Percentiles rank a stretch among this genome's conserved stretches.
Evolutionary conservation across 2,888 invertebrate genomes (phyloP).

Genomic region (Lasiommata megera): DNA sequence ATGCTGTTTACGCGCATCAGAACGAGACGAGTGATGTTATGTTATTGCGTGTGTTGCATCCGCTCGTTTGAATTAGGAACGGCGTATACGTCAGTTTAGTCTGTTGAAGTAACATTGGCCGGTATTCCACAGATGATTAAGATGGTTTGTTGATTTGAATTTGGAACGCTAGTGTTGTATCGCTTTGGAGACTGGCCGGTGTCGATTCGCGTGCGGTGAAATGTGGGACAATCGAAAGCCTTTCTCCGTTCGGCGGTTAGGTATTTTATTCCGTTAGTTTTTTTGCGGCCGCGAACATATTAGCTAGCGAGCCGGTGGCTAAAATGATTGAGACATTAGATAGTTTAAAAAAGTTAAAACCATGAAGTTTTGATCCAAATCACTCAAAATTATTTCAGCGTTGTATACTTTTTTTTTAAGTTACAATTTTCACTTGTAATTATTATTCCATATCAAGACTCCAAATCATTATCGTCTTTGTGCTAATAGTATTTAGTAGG

Average conservation of each 20-base stretch:
- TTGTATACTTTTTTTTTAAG: too few species aligned
- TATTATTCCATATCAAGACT: too few species aligned
- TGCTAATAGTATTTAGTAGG: too few species aligned
- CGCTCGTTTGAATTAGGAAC: conserved; percentile 43
- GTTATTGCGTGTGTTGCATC: conserved; percentile 55
- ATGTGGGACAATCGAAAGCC: conserved; percentile 81
- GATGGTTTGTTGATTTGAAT: conserved; percentile 48
- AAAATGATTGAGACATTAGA: neutral
- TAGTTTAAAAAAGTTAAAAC: too few species aligned
- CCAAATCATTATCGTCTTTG: too few species aligned
- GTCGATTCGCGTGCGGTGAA: conserved; percentile 71
- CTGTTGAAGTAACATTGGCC: conserved; percentile 37
- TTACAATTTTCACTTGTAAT: too few species aligned
- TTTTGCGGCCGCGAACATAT: conserved; percentile 74
- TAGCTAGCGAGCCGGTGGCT: neutral
- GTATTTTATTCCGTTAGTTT: conserved; percentile 81
- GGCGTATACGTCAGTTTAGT: conserved; percentile 54
- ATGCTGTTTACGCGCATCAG: conserved; percentile 41
- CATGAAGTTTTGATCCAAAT: too few species aligned
- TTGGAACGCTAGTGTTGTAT: conserved; percentile 50
- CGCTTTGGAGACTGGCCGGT: conserved; percentile 54
- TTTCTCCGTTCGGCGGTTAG: conserved; percentile 76
- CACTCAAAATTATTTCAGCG: neutral
- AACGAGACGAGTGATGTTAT: conserved; percentile 53
- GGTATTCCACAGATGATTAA: conserved; percentile 38